Evolutionary conservation across 2,888 invertebrate genomes (phyloP).

Genomic region (Thera obeliscata): DNA sequence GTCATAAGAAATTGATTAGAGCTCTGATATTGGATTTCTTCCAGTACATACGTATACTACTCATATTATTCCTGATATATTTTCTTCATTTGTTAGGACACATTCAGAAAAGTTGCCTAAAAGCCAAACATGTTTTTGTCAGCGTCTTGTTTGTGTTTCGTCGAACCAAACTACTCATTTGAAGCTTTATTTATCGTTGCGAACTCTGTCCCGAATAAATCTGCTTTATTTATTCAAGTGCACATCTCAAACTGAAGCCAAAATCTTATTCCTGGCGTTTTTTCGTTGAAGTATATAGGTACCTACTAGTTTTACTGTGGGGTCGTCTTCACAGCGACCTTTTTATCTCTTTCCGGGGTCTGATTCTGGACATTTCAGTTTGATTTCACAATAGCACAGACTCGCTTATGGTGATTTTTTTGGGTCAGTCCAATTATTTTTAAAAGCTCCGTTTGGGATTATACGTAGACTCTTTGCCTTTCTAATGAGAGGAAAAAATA

Average conservation of each 20-base stretch:
- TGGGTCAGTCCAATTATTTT: constrained; percentile 12
- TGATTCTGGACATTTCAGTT: constrained; percentile 23
- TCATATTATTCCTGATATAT: constrained; percentile 34
- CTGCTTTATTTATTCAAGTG: constrained; percentile 47
- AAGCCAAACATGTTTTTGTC: constrained; percentile 25
- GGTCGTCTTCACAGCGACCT: constrained; percentile 56
- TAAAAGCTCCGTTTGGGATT: not conserved
- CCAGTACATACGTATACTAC: constrained; percentile 22
- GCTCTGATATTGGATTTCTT: constrained; percentile 38
- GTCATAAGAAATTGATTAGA: constrained; percentile 39
- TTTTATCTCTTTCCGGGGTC: constrained; percentile 59
- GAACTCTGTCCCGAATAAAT: constrained; percentile 28
- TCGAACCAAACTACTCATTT: constrained; percentile 35
- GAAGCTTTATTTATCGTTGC: constrained; percentile 23
- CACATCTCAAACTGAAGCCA: constrained; percentile 43
- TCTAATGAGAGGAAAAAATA: not conserved
- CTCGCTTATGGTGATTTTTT: not conserved
- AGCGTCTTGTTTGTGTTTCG: constrained; percentile 37
- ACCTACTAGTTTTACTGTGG: constrained; percentile 52
- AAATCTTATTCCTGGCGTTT: constrained; percentile 39
- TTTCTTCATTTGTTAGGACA: constrained; percentile 32
- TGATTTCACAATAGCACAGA: constrained; percentile 9
- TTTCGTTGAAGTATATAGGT: constrained; percentile 40
- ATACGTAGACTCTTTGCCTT: not conserved
- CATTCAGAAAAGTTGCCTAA: constrained; percentile 16